Percentiles rank a stretch among this genome's conserved stretches.
Evolutionary conservation across 2,797 vertebrate species (phyloP).

Genomic region (Echiichthys vipera): DNA sequence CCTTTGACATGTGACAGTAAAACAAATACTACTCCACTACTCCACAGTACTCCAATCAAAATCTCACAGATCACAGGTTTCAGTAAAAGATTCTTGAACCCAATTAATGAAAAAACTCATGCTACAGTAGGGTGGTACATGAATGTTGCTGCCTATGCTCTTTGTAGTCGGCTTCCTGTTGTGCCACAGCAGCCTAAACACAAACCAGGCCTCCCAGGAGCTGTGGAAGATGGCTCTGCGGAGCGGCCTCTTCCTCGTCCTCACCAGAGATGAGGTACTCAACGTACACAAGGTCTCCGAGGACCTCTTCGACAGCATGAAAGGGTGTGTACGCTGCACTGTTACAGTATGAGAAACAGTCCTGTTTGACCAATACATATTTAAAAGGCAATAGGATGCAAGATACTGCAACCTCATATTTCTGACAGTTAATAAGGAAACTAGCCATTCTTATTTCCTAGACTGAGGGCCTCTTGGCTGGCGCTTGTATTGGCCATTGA

Average conservation of each 20-base stretch:
- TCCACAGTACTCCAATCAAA: too few species aligned
- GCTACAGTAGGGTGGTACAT: not conserved
- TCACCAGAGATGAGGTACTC: conserved; percentile 89
- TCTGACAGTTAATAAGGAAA: not conserved
- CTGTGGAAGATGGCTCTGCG: conserved; percentile 92
- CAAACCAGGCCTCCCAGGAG: conserved; percentile 84
- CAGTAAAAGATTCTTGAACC: too few species aligned
- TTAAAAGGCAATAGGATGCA: not conserved
- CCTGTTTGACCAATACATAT: not conserved
- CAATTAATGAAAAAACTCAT: too few species aligned
- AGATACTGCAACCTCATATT: not conserved
- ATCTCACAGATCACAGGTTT: too few species aligned
- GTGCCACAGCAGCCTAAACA: conserved; percentile 89
- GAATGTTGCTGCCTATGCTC: conserved; percentile 6
- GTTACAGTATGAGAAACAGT: not conserved
- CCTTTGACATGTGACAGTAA: too few species aligned
- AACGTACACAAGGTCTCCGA: conserved; percentile 92
- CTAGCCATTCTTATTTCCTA: not conserved
- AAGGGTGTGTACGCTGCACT: conserved; percentile 84
- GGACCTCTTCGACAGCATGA: conserved; percentile 89
- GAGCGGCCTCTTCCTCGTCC: conserved; percentile 87
- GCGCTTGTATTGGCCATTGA: conserved; percentile 10
- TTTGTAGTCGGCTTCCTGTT: conserved; percentile 92
- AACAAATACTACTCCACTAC: too few species aligned
- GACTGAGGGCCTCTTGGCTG: not conserved